Base-by-base conservation (phyloP, 2,113 vertebrate genomes). In the Pachypanchax playfairii region DNA sequence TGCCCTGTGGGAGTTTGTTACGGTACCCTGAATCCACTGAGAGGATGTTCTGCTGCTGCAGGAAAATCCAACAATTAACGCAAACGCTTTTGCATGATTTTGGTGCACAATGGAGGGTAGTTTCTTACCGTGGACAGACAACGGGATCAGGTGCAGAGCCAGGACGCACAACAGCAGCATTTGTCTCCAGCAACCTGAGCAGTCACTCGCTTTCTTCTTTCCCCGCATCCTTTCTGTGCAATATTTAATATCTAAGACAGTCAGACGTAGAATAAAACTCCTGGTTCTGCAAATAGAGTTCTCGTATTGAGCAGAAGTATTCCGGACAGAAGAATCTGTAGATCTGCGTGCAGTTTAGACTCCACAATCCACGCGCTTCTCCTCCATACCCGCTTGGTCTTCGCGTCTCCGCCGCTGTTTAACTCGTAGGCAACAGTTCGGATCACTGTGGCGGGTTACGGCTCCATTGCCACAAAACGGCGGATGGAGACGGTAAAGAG, bases 51-150 rank as follows among this genome's bases (percentile, higher is more conserved):
- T 18, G 73, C 66, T 41, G n/a, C 43, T 46, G 6, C 5, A 47
- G 24, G 1, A 43, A 28, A 15, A 9, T 29, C 3, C 6, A 58
- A 20, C 3, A 24, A 26, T 5, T 44, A n/a, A 53, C 28, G 22
- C 21, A 41, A 14, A 20, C 10, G 15, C 17, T 38, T 38, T 20
- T 55, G 52, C 53, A 26, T 13, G 49, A 17, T 47, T 29, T 4
- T 36, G 12, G 24, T 50, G 70, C 24, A 48, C 35, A 1, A 20
- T 43, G 49, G 22, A 12, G 31, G 21, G 4, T 24, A 4, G 49
- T 52, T 50, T 62, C 92, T 92, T 91, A 93, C 92, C 92, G 79
- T 83, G 88, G 26, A 88, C 90, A 18, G 65, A 21, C 75, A 75
- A 60, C 42, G 91, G 87, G 75, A 83, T 72, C 73, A 86, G 57